Conservation (phyloP, 2,113 vertebrate species). For the Elaphurus davidianus region DNA sequence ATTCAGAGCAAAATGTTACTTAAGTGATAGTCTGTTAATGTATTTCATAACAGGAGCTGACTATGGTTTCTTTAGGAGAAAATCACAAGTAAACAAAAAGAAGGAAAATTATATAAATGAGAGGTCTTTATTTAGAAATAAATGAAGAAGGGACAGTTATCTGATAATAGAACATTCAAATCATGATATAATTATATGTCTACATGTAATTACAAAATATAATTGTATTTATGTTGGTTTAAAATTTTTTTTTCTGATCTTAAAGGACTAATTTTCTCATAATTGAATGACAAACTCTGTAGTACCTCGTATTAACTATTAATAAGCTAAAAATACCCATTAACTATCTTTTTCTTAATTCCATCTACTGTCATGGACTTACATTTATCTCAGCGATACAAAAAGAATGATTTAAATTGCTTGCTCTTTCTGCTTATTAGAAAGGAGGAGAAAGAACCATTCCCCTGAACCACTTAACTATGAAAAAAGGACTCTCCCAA, state of each 20-base stretch:
- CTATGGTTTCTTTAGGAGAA: neutral
- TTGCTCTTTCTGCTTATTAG: neutral
- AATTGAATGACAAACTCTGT: neutral
- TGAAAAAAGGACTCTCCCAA: neutral
- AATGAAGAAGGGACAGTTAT: neutral
- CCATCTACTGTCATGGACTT: neutral
- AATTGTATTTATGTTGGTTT: slow-evolving; percentile 18
- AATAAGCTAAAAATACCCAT: slow-evolving; percentile 5
- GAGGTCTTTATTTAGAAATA: slow-evolving; percentile 33
- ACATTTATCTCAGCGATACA: neutral
- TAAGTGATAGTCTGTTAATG: neutral
- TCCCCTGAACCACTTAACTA: neutral
- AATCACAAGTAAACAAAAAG: neutral
- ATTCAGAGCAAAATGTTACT: neutral
- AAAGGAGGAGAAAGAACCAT: neutral
- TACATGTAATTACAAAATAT: slow-evolving; percentile 25
- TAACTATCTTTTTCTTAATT: slow-evolving; percentile 3
- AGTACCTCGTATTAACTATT: neutral
- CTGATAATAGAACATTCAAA: neutral
- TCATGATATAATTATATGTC: neutral
- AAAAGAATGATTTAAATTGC: slow-evolving; percentile 19
- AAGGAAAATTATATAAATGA: slow-evolving; percentile 30
- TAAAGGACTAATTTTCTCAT: neutral
- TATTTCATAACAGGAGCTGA: neutral
- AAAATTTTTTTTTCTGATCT: slow-evolving; percentile 28